Percentiles rank a stretch among this genome's conserved stretches.
These are phyloP conservation scores for Hybognathus amarus DNA, from an alignment of 2,797 vertebrate species.

Conservation along the genomic window DNA sequence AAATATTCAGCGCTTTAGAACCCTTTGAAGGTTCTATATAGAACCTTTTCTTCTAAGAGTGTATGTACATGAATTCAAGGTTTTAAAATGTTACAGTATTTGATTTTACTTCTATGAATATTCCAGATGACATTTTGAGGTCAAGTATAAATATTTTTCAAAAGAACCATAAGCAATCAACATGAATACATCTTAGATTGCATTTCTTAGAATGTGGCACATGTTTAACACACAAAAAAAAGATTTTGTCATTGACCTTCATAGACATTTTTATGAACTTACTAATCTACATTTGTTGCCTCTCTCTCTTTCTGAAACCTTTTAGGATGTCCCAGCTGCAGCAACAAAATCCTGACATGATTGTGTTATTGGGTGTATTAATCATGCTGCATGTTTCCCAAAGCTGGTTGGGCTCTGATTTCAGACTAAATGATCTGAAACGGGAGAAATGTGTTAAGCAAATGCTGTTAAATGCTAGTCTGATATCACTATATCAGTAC, in stretches of 20 bases:
- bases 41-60: no score
- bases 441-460: neutral
- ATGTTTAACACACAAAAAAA: neutral
- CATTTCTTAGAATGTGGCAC: neutral
- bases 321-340: neutral
- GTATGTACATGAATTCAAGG: neutral
- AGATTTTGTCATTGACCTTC: neutral
- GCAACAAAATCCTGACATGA: constrained; percentile 13
- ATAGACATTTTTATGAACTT: neutral
- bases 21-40: no score
- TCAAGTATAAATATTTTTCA: neutral
- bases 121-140: neutral
- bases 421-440: constrained; percentile 15
- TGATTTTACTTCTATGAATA: neutral
- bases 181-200: neutral
- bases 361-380: constrained; percentile 5
- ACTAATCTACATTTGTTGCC: neutral
- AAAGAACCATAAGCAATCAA: neutral
- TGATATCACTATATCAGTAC: neutral
- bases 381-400: neutral
- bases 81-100: neutral
- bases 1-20: no score
- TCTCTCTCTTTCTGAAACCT: neutral
- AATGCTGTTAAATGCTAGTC: neutral
- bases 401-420: constrained; percentile 14